Evolutionary conservation across 2,888 invertebrate genomes (phyloP), one percentile per base, ranked within the genome.

Genomic region (Trypoxylon attenuatum): DNA sequence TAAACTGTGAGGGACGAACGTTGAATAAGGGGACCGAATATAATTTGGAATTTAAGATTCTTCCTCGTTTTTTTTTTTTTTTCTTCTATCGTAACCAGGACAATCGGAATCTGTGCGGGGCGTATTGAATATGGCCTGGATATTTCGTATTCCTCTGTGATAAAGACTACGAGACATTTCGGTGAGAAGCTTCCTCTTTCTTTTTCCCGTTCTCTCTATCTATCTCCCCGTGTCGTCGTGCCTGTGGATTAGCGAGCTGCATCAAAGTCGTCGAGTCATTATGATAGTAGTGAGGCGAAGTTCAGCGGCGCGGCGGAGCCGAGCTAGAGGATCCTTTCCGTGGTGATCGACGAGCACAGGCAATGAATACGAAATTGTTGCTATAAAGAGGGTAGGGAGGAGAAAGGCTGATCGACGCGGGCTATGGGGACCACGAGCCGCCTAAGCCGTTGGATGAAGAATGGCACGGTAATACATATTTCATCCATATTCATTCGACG

Each of bases 281-380:
- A 78, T 63, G 64, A 52, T 57, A 47, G 47, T 21, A 61, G 66
- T 27, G 69, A 62, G 46, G 58, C 56, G 49, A 51, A 49, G 52
- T 47, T 46, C 53, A 22, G 57, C 56, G 65, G 52, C 39, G 57
- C 63, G 33, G 33, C 10, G n/a, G 33, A 33, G 33, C 4, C 3
- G 13, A 4, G 10, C 33, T 8, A 33, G 56, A 50, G 66, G 73
- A 80, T 77, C 76, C 75, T 76, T 76, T 77, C 71, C 69, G 69
- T 73, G 75, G 70, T 73, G 78, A 80, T 80, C 77, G 77, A 71
- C 75, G 73, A 63, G 63, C 64, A 76, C 79, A 73, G 60, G 77
- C 79, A 76, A 81, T 82, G 83, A 83, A 83, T 83, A 82, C 77
- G 75, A 80, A 82, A 82, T 80, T 71, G 47, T 58, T 60, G 50